These are phyloP conservation scores for Campylomormyrus tamandua DNA, from an alignment of 2,113 vertebrate genomes.

Conservation along the genomic window DNA sequence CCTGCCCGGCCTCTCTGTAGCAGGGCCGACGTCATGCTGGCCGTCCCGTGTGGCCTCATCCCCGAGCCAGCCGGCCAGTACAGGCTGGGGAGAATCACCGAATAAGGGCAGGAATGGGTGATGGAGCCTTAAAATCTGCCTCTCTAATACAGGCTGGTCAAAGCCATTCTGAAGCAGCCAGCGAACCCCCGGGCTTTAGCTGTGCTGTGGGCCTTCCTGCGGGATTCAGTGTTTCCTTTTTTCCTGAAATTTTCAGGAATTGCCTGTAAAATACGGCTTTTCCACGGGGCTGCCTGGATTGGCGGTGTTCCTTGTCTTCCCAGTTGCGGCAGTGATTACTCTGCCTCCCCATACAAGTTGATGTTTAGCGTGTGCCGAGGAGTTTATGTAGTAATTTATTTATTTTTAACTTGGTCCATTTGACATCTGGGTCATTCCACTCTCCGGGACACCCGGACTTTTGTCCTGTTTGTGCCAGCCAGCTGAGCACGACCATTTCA, in stretches of 20 bases:
- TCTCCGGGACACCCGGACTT: not conserved
- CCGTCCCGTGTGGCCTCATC: not conserved
- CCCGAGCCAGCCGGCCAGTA: not conserved
- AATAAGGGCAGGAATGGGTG: not conserved
- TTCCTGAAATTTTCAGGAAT: not conserved
- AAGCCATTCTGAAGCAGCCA: not conserved
- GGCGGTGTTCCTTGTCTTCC: not conserved
- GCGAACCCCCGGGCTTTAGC: not conserved
- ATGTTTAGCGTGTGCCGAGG: not conserved
- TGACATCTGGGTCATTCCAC: constrained; percentile 1
- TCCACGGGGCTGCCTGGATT: not conserved
- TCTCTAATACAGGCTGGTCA: not conserved
- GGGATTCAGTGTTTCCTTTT: not conserved
- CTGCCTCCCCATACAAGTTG: too few relatives aligned
- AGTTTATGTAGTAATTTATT: not conserved
- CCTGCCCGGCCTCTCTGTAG: not conserved
- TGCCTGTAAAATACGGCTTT: not conserved
- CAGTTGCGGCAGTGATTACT: not conserved
- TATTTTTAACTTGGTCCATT: not conserved
- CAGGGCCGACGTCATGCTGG: not conserved
- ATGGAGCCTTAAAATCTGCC: not conserved
- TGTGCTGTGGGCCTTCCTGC: not conserved
- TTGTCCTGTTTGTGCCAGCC: not conserved
- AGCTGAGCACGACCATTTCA: not conserved
- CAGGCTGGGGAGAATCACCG: not conserved